Base-by-base conservation (phyloP, 2,888 invertebrate genomes). In the Unio pictorum region DNA sequence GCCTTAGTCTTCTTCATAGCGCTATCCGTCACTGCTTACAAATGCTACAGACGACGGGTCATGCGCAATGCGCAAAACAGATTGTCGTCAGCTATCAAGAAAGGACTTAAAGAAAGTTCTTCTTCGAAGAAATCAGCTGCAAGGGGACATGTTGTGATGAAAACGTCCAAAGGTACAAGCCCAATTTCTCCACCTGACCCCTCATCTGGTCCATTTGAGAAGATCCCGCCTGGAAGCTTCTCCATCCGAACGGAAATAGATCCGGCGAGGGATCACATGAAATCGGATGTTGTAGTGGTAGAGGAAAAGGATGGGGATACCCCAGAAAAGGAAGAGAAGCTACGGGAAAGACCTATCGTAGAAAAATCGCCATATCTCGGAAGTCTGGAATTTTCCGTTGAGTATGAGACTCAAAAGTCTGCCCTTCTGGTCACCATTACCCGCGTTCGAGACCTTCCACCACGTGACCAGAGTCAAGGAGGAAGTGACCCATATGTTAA, bases 401-500 rank as follows among this genome's bases (percentile, higher is more conserved):
- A 95, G 76, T 98, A 96, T 91, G 94, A 96, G 86, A 93, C 94
- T 78, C 96, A 97, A 88, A 95, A 96, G 89, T 95, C 94, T 84
- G 96, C 97, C 0, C 91, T 98, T 83, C 94, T 96, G 83, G 97
- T 98, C 28, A 97, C 95, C 0, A 96, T 98, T 83, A 94, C 96
- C 58, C 94, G 95, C 62, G 97, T 97, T 90, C 94, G 94, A 78
- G 95, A 95, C 58, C 91, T 98, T 64, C 97, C 97, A 1, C 95
- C 86, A 58, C 94, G 95, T 85, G 95, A 96, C 88, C 94, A 94
- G 0, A 93, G 93, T 79, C 92, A 94, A 15, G 95, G 95, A 0
- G 95, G 95, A 15, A 94, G 94, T 84, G 99, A 99, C 92, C 99
- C 99, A 0, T 99, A 99, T 90, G 97, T 99, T 57, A 99, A 99